phyloP scores from a whole-genome alignment of 2,113 vertebrate species.

The Sterrhoptilus dennistouni region DNA sequence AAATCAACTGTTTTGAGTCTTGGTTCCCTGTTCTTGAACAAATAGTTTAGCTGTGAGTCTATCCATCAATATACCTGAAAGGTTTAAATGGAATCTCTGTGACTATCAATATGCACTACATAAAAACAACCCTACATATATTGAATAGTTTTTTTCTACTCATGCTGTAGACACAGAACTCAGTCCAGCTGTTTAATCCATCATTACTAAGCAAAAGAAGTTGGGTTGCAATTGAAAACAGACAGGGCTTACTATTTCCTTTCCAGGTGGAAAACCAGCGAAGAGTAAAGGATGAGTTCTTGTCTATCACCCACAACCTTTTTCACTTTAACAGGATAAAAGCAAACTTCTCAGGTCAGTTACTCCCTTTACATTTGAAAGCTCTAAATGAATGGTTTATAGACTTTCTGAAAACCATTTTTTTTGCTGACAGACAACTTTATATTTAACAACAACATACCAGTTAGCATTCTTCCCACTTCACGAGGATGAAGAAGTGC shows the following conservation, averaged over 20 bases:
- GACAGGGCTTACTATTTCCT: background rate
- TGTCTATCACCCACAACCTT: background rate
- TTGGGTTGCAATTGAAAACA: background rate
- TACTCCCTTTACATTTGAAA: slow-evolving; percentile 3
- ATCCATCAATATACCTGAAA: background rate
- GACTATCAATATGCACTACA: background rate
- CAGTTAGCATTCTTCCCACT: background rate
- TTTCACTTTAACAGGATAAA: slow-evolving; percentile 38
- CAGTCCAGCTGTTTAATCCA: background rate
- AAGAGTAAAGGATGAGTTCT: background rate
- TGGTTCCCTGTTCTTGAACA: background rate
- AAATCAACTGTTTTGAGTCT: background rate
- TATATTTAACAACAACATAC: background rate
- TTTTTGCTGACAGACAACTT: background rate
- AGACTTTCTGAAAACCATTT: background rate
- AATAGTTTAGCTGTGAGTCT: background rate
- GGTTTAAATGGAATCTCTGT: background rate
- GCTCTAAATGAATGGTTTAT: background rate
- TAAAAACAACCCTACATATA: background rate
- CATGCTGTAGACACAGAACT: background rate
- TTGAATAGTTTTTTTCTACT: background rate
- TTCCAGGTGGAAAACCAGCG: background rate
- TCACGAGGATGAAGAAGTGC: background rate
- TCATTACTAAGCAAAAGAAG: slow-evolving; percentile 18
- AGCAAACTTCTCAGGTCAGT: background rate